Conservation (phyloP, 1,140 invertebrate species). For the Bombus waltoni region DNA sequence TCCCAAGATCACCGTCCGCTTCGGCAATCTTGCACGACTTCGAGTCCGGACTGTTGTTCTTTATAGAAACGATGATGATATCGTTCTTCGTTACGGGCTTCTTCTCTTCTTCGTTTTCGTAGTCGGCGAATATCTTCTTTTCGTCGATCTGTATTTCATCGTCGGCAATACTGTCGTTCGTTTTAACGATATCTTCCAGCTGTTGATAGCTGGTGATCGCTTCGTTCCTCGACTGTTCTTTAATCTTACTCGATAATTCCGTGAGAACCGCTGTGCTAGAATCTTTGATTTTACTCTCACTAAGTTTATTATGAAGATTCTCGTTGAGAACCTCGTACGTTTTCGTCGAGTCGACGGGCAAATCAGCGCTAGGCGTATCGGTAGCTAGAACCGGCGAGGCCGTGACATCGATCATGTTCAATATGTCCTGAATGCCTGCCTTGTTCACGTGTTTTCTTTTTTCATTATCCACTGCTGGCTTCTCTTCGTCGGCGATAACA, state of each 20-base stretch:
- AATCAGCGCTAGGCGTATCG: constrained; percentile 68
- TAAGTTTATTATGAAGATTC: not conserved
- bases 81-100: not conserved
- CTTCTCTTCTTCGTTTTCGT: not conserved
- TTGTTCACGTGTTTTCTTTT: constrained; percentile 58
- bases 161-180: not conserved
- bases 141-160: constrained; percentile 57
- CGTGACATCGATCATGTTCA: constrained; percentile 76
- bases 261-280: not conserved
- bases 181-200: not conserved
- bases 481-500: constrained; percentile 46
- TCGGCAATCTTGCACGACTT: constrained; percentile 58
- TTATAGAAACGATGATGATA: not conserved
- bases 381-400: constrained; percentile 70
- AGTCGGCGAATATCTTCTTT: constrained; percentile 33
- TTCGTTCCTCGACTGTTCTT: not conserved
- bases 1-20: constrained; percentile 54
- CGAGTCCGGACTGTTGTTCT: not conserved
- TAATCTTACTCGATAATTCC: not conserved
- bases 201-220: constrained; percentile 22
- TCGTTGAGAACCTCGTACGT: constrained; percentile 57
- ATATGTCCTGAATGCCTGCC: constrained; percentile 75
- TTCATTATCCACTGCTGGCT: constrained; percentile 65
- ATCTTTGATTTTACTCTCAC: constrained; percentile 27
- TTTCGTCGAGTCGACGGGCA: constrained; percentile 68